Evolutionary conservation across 2,888 invertebrate genomes (phyloP), one percentile per base, ranked within the genome.

Genomic region (Ennomos erosarius): DNA sequence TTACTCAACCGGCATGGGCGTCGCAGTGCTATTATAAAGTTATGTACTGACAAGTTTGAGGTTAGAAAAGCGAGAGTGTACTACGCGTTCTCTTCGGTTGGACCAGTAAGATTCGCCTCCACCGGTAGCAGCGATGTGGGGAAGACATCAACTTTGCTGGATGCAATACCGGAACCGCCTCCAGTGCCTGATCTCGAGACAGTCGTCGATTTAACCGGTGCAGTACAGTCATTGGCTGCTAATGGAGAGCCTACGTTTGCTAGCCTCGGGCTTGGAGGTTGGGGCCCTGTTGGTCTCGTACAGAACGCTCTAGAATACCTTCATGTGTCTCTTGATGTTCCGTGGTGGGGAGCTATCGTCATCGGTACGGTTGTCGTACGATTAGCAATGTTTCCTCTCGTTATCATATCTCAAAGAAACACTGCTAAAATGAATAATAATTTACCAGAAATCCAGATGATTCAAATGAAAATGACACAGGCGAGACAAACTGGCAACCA

Each of bases 321-420:
- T 39, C 99, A 99, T 79, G 94, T 97, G n/a, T 87, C 93, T 0
- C 84, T 94, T 10, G 97, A 96, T 70, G 67, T 99, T 10, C 99
- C 99, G 0, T 99, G 99, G 99, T 99, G 99, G 98, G 95, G 93
- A 38, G 93, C 97, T 10, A 98, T 99, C 71, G 92, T 95, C 2
- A 87, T 96, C 54, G 96, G 96, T n/a, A 99, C 99, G 0, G 59
- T 97, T 1, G 84, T 94, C 35, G 94, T 98, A 0, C 94, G 99
- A 74, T 76, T 95, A 0, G 69, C 94, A 0, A 93, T 99, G 81
- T 98, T 99, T 73, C 99, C 99, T 0, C 83, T 99, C 54, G 96
- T 98, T 0, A 94, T 99, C 52, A 84, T 95, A 73, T 91, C 97
- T 0, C 98, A 98, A 87, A 94, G 95, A 70, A 97, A 97, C 84